A percentile compares a stretch with the other conserved stretches of the same genome.
Evolutionary conservation across 2,888 invertebrate genomes (phyloP).

Genomic region (Rhynchonema sp.): DNA sequence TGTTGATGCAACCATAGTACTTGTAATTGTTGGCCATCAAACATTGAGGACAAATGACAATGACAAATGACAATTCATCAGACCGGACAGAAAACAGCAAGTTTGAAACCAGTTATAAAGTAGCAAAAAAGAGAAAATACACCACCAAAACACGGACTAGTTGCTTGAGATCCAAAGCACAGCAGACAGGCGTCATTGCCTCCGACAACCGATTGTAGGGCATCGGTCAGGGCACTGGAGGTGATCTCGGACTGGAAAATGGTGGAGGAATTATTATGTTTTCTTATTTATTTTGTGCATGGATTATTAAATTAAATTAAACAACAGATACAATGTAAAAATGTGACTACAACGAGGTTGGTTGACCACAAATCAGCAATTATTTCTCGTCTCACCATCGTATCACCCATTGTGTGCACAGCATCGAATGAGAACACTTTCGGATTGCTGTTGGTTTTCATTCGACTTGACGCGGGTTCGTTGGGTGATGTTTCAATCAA

Average conservation of each 20-base stretch:
- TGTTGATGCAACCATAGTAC: too few relatives aligned
- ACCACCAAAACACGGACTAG: constrained; percentile 20
- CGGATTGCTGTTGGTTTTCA: constrained; percentile 44
- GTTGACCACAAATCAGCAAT: not conserved
- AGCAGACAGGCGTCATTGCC: constrained; percentile 34
- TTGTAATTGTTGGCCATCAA: too few relatives aligned
- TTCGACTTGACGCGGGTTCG: not conserved
- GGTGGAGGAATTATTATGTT: constrained; percentile 12
- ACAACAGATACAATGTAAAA: too few relatives aligned
- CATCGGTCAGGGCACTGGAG: constrained; percentile 70
- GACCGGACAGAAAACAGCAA: too few relatives aligned
- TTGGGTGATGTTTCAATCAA: not conserved
- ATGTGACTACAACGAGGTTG: too few relatives aligned
- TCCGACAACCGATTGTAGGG: constrained; percentile 53
- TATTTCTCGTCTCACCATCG: constrained; percentile 46
- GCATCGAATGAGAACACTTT: constrained; percentile 96
- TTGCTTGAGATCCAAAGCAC: constrained; percentile 32
- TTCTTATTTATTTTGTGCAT: too few relatives aligned
- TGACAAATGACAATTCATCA: too few relatives aligned
- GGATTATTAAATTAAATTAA: too few relatives aligned
- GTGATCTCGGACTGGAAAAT: constrained; percentile 69
- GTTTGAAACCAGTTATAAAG: too few relatives aligned
- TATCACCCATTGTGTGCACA: constrained; percentile 74
- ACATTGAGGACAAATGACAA: too few relatives aligned
- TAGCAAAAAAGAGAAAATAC: too few relatives aligned